Conservation (phyloP, 2,113 vertebrate species). For the Mungos mungo region DNA sequence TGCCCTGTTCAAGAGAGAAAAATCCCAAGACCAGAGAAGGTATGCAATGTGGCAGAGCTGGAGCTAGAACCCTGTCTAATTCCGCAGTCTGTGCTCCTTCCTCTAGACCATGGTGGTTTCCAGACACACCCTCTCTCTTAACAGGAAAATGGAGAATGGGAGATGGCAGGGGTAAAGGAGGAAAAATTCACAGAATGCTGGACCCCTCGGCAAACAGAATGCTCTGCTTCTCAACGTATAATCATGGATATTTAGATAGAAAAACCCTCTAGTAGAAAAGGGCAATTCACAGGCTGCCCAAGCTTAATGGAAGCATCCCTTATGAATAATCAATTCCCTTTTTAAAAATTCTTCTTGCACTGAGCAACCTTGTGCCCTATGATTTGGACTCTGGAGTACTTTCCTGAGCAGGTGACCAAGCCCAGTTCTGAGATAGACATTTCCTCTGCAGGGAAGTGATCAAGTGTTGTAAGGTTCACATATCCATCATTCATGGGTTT, state of each 20-base stretch:
- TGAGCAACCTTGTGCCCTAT: neutral
- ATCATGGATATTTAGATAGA: conserved; percentile 21
- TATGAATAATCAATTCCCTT: conserved; percentile 51
- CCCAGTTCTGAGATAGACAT: neutral
- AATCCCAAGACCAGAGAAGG: neutral
- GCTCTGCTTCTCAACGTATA: neutral
- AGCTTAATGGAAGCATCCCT: conserved; percentile 36
- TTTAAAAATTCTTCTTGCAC: conserved; percentile 17
- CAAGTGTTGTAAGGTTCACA: neutral
- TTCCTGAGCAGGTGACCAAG: neutral
- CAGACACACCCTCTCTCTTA: neutral
- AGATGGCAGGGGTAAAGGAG: neutral
- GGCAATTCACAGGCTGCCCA: conserved; percentile 8
- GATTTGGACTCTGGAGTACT: neutral
- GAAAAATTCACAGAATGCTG: neutral
- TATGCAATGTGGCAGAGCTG: neutral
- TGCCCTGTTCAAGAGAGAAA: neutral
- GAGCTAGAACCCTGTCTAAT: neutral
- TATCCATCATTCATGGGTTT: neutral
- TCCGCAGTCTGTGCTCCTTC: neutral
- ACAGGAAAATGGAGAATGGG: neutral
- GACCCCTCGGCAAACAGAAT: neutral
- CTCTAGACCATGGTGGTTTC: neutral
- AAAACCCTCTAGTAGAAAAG: neutral
- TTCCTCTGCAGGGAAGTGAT: neutral